Percentiles rank a stretch among this genome's conserved stretches.
Conservation (phyloP, 2,113 vertebrate species). For the Gnathonemus longibarbis region DNA sequence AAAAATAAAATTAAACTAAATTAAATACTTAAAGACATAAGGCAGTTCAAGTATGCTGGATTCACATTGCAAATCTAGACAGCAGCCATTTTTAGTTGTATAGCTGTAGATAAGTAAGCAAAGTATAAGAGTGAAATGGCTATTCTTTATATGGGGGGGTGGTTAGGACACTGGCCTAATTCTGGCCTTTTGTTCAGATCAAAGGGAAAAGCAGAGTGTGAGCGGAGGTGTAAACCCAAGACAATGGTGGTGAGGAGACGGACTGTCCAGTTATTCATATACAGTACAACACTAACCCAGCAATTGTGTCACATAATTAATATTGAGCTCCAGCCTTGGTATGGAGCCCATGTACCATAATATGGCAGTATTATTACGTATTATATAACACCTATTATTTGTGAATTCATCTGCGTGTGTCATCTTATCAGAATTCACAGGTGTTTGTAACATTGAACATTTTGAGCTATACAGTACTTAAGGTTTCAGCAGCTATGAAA, state of each 20-base stretch:
- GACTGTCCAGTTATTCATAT: not conserved
- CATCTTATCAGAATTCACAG: not conserved
- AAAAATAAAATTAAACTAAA: too few relatives aligned
- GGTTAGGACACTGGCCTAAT: not conserved
- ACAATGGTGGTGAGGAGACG: not conserved
- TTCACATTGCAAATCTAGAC: too few relatives aligned
- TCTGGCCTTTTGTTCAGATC: not conserved
- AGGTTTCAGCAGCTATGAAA: not conserved
- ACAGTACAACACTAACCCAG: not conserved
- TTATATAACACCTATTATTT: not conserved
- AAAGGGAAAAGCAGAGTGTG: not conserved
- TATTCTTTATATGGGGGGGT: too few relatives aligned
- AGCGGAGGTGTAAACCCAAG: not conserved
- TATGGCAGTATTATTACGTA: not conserved
- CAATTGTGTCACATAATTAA: not conserved
- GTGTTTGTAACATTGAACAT: not conserved
- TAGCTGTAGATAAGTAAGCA: not conserved
- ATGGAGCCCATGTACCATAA: not conserved
- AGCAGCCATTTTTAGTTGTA: too few relatives aligned
- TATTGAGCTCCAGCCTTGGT: not conserved
- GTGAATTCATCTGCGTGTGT: not conserved
- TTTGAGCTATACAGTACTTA: not conserved
- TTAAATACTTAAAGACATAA: too few relatives aligned
- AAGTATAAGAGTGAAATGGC: not conserved
- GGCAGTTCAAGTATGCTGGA: too few relatives aligned